These are phyloP conservation scores for Plebejus argus DNA, from an alignment of 2,888 invertebrate genomes.

Conservation along the genomic window DNA sequence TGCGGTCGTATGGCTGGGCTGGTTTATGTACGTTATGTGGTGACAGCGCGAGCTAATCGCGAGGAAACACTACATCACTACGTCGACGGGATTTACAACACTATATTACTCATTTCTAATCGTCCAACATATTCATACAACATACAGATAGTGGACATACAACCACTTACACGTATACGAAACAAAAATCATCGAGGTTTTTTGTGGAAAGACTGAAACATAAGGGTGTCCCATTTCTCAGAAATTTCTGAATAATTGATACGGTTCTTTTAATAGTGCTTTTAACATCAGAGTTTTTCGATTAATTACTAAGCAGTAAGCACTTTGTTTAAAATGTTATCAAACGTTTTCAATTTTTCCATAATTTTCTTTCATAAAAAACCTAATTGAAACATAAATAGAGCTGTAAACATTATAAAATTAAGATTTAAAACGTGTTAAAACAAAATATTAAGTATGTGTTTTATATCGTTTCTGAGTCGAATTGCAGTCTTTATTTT, in stretches of 20 bases:
- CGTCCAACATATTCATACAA: background rate
- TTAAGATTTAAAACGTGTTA: background rate
- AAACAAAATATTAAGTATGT: too few relatives aligned
- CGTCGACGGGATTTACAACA: slow-evolving; percentile 26
- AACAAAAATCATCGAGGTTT: background rate
- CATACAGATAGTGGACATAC: background rate
- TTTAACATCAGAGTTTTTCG: too few relatives aligned
- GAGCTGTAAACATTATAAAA: too few relatives aligned
- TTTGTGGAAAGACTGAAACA: background rate
- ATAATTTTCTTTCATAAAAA: too few relatives aligned
- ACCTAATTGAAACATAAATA: too few relatives aligned
- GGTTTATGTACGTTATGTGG: slow-evolving; percentile 54
- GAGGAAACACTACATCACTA: slow-evolving; percentile 30
- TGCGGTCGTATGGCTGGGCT: slow-evolving; percentile 65
- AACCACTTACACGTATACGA: too few relatives aligned
- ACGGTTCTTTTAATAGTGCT: too few relatives aligned
- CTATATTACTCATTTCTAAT: slow-evolving; percentile 10
- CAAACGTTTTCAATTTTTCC: too few relatives aligned
- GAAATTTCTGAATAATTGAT: too few relatives aligned
- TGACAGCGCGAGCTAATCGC: slow-evolving; percentile 33
- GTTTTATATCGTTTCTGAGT: slow-evolving; percentile 29
- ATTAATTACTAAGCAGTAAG: too few relatives aligned
- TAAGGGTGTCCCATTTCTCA: too few relatives aligned
- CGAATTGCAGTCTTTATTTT: slow-evolving; percentile 61
- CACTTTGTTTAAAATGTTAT: too few relatives aligned